Evolutionary conservation across 2,113 vertebrate species (phyloP).

Genomic region (Aldabrachelys gigantea): DNA sequence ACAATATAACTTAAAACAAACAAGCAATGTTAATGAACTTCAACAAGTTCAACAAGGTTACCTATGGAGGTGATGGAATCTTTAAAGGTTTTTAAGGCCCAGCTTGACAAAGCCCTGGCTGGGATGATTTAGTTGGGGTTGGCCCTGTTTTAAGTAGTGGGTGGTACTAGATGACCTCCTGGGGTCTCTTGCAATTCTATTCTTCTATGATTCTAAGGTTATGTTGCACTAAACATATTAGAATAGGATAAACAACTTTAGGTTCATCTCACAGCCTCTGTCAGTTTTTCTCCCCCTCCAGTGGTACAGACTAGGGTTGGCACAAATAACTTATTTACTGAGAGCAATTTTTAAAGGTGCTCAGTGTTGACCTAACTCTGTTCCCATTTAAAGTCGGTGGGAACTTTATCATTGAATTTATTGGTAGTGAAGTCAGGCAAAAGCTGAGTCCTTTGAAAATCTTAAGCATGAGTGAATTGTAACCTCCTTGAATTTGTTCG

Average conservation of each 20-base stretch:
- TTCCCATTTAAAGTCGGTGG: not conserved
- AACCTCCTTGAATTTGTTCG: not conserved
- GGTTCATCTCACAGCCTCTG: not conserved
- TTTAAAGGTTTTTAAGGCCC: no score
- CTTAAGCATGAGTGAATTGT: not conserved
- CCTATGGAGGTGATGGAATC: no score
- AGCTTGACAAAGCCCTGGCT: no score
- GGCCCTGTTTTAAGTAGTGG: no score
- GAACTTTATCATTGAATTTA: not conserved
- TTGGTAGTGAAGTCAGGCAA: not conserved
- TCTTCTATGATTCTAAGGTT: no score
- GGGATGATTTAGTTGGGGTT: no score
- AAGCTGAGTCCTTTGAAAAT: not conserved
- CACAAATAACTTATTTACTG: not conserved
- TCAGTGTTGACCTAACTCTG: not conserved
- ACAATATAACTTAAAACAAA: not conserved
- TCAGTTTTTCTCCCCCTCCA: not conserved
- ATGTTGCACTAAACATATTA: not conserved
- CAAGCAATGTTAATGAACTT: not conserved
- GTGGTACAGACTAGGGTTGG: not conserved
- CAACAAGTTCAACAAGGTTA: not conserved
- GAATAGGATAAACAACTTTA: not conserved
- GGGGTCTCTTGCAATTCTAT: no score
- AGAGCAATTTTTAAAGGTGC: not conserved
- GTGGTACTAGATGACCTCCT: no score